Evolutionary conservation across 2,888 invertebrate genomes (phyloP), one percentile per base, ranked within the genome.

Genomic region (Paralinhomoeus sp.): DNA sequence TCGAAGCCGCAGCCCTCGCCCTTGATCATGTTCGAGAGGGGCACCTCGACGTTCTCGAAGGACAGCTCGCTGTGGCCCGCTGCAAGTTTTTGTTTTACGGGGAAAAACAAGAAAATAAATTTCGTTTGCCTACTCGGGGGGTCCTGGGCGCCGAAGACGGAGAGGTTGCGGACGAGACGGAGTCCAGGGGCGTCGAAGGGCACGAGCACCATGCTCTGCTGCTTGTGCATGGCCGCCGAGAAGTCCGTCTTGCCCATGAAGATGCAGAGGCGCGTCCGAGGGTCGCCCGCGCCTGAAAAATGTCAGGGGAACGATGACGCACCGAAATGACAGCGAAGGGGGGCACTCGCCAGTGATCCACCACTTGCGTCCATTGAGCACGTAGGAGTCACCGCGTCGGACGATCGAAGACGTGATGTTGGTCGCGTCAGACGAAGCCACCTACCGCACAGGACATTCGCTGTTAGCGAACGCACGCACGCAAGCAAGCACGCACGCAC

Each of bases 1-100:
- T 68, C 67, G 55, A 68, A 68, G 9, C 68, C 68, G n/a, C 65
- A 54, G 31, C 68, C 68, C 51, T 69, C 68, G 39, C 67, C 67
- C 31, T 67, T 53, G 45, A 68, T 49, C 50, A 68, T 52, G 50
- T 67, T 64, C 13, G 52, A 51, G 1, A 51, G 55, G 1, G 68
- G 68, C 1, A 68, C 67, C 18, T 61, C 52, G 7, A 69, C 68
- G 53, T 68, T 64, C 40, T 64, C 62, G 57, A 67, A 68, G 33
- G 61, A 31, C 12, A 68, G 57, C 47, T 68, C 68, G 22, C 64
- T 64, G 53, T 68, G 68, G 27, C 27, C 27, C 5, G 7, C 27
- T 27, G 27, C 5, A 12, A 27, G 27, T 12, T 5, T 9, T 27
- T 27, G 27, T 9, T 27, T 9, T 27, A 9, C 27, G 27, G 5